Evolutionary conservation across 2,888 invertebrate species (phyloP).

Genomic region (Cacoxenus indagator): DNA sequence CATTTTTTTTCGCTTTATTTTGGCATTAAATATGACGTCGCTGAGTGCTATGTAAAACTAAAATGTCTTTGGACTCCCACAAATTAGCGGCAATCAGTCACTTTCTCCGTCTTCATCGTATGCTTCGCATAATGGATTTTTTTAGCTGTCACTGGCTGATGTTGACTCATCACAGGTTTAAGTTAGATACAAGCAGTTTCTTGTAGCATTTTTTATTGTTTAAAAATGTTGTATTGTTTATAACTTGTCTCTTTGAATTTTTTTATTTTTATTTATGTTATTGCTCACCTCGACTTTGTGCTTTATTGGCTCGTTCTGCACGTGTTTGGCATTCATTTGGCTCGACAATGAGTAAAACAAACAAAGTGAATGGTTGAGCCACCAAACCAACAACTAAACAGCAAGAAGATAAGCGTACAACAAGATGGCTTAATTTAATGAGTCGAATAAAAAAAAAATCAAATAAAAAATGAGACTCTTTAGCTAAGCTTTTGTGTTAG

Average conservation of each 20-base stretch:
- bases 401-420: background rate
- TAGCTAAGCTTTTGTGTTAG: background rate
- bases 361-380: background rate
- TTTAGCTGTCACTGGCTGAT: no score
- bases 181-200: no score
- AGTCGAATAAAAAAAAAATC: no score
- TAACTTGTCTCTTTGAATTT: slow-evolving; percentile 23
- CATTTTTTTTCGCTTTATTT: no score
- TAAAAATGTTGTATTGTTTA: slow-evolving; percentile 40
- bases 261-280: slow-evolving; percentile 29
- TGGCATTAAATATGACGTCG: no score
- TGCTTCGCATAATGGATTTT: no score
- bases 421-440: background rate
- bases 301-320: slow-evolving; percentile 40
- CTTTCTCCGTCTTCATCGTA: no score
- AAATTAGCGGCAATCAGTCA: no score
- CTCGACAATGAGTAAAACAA: background rate
- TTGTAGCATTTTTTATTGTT: slow-evolving; percentile 16
- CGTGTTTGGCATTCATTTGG: slow-evolving; percentile 44
- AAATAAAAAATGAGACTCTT: no score
- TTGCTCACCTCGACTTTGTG: slow-evolving; percentile 33
- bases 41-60: no score
- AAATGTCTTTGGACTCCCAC: no score
- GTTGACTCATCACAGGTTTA: no score
- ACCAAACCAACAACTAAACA: background rate